phyloP scores from a whole-genome alignment of 2,888 invertebrate genomes.

The Caenorhabditis macrosperma region DNA sequence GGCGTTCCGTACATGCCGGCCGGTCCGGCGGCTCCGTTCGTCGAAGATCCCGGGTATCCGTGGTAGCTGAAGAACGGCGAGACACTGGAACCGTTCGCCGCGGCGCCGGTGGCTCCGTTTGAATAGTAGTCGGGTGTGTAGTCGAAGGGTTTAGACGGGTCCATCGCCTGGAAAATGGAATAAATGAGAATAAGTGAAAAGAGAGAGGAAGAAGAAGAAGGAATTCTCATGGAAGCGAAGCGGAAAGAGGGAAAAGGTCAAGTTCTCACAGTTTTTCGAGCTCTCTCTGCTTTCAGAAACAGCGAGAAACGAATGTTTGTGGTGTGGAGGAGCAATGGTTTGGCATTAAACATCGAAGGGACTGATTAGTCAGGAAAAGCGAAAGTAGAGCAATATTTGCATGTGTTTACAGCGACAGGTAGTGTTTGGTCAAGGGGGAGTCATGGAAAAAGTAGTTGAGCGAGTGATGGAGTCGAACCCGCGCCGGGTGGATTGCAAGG shows the following conservation, averaged over 20 bases:
- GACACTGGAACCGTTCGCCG: slow-evolving; percentile 11
- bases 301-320: neutral
- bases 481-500: too few species aligned
- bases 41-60: slow-evolving; percentile 24
- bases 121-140: slow-evolving; percentile 18
- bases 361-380: too few species aligned
- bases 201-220: slow-evolving; percentile 24
- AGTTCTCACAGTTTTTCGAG: neutral
- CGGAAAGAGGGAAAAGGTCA: neutral
- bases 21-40: slow-evolving; percentile 12
- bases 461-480: too few species aligned
- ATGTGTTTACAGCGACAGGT: too few species aligned
- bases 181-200: neutral
- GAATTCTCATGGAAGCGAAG: slow-evolving; percentile 14
- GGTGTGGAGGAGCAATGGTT: too few species aligned
- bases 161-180: slow-evolving; percentile 42
- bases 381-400: too few species aligned
- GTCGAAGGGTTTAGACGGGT: slow-evolving; percentile 45
- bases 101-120: neutral
- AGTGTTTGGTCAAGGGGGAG: too few species aligned
- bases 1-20: slow-evolving; percentile 18
- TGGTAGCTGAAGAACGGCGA: slow-evolving; percentile 35
- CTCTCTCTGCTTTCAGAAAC: neutral
- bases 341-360: too few species aligned
- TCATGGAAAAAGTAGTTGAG: too few species aligned